phyloP scores from a whole-genome alignment of 1,140 invertebrate species.

The Antheraea mylitta region DNA sequence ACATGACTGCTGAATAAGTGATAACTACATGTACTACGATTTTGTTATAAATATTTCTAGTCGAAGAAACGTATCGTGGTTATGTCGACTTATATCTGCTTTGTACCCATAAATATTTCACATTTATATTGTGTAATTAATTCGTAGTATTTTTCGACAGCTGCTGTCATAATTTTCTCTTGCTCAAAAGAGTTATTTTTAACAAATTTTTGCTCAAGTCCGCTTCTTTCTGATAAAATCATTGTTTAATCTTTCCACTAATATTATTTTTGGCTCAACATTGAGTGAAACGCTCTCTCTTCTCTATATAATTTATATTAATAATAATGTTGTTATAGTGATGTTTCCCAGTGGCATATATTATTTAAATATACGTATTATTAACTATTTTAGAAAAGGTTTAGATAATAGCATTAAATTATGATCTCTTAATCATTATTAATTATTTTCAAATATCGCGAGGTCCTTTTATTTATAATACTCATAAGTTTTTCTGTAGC shows the following conservation, averaged over 20 bases:
- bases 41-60: slow-evolving; percentile 67
- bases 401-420: slow-evolving; percentile 68
- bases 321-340: slow-evolving; percentile 34
- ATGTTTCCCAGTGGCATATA: slow-evolving; percentile 58
- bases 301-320: slow-evolving; percentile 4
- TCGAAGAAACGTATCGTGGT: slow-evolving; percentile 57
- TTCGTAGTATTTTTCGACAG: slow-evolving; percentile 44
- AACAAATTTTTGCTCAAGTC: slow-evolving; percentile 72
- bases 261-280: slow-evolving; percentile 8
- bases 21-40: slow-evolving; percentile 50
- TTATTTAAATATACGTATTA: slow-evolving; percentile 58
- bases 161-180: slow-evolving; percentile 58
- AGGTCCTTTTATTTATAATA: slow-evolving; percentile 74
- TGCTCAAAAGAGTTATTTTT: slow-evolving; percentile 68
- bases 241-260: slow-evolving; percentile 1
- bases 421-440: slow-evolving; percentile 79
- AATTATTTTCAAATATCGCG: slow-evolving; percentile 70
- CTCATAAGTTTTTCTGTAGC: slow-evolving; percentile 74
- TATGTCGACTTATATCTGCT: slow-evolving; percentile 52
- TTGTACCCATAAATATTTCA: neutral
- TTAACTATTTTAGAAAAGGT: slow-evolving; percentile 70
- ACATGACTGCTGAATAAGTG: slow-evolving; percentile 70
- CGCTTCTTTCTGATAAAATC: slow-evolving; percentile 35
- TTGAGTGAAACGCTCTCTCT: neutral
- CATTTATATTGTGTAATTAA: slow-evolving; percentile 21